These are phyloP conservation scores for Microctenopoma steveboyesi DNA, from an alignment of 2,797 vertebrate genomes.

Conservation along the genomic window DNA sequence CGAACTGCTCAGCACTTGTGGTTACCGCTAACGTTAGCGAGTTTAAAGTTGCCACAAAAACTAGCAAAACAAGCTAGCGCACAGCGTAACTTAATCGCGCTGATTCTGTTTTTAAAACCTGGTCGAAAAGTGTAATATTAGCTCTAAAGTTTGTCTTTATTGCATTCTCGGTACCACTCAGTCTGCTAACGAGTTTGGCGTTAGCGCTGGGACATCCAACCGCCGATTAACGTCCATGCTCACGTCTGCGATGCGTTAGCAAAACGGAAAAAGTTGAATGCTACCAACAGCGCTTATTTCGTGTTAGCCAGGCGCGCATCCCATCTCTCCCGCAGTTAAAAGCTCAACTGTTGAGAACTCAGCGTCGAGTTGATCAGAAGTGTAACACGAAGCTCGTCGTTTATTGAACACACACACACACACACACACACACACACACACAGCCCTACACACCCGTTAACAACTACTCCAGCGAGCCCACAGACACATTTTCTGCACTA, in stretches of 20 bases:
- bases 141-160: background rate
- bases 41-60: slow-evolving; percentile 52
- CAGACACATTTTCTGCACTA: slow-evolving; percentile 3
- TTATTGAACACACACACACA: too few relatives aligned
- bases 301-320: slow-evolving; percentile 18
- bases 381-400: rapidly evolving
- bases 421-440: too few relatives aligned
- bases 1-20: background rate
- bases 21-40: slow-evolving; percentile 43
- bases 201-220: background rate
- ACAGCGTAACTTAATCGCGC: slow-evolving; percentile 21
- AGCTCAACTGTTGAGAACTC: slow-evolving; percentile 25
- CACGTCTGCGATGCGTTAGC: background rate
- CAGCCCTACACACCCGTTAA: rapidly evolving
- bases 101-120: slow-evolving; percentile 17
- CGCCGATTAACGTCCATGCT: background rate
- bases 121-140: background rate
- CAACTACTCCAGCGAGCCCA: background rate
- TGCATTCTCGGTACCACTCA: rapidly evolving
- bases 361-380: too few relatives aligned
- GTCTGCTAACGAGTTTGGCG: rapidly evolving
- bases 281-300: slow-evolving; percentile 50
- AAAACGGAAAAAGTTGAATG: slow-evolving; percentile 69
- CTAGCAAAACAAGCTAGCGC: slow-evolving; percentile 33
- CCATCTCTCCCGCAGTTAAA: background rate